A percentile compares a stretch with the other conserved stretches of the same genome.
These are phyloP conservation scores for Channa maculata DNA, from an alignment of 2,113 vertebrate species.

Conservation along the genomic window DNA sequence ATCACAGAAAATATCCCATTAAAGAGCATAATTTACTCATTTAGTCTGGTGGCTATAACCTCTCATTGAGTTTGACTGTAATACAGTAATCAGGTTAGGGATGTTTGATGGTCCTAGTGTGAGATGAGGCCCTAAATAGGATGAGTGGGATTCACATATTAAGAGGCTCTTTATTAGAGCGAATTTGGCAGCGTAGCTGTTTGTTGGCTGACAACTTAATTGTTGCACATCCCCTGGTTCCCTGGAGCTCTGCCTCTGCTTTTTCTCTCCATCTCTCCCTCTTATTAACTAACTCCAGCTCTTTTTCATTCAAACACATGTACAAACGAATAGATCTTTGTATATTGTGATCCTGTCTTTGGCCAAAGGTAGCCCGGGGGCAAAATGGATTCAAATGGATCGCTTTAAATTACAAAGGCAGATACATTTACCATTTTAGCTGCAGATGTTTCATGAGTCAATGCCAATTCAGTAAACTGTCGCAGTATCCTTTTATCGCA, in stretches of 20 bases:
- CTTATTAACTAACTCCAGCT: background rate
- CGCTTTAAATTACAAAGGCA: conserved; percentile 15
- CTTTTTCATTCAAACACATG: conserved; percentile 22
- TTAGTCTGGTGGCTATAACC: conserved; percentile 55
- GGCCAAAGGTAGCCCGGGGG: conserved; percentile 8
- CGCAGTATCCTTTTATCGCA: conserved; percentile 13
- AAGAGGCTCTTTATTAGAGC: conserved; percentile 81
- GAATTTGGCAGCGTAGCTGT: conserved; percentile 63
- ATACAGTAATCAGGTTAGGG: conserved; percentile 74
- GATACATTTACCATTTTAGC: conserved; percentile 14
- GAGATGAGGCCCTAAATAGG: conserved; percentile 74
- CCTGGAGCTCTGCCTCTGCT: conserved; percentile 56
- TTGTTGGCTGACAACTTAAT: conserved; percentile 74
- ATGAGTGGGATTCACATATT: conserved; percentile 78
- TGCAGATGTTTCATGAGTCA: background rate
- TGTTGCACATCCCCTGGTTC: conserved; percentile 69
- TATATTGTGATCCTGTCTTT: background rate
- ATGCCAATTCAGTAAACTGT: conserved; percentile 35
- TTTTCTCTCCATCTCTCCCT: conserved; percentile 16
- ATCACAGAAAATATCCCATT: conserved; percentile 26
- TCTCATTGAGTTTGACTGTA: conserved; percentile 61
- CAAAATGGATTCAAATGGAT: conserved; percentile 26
- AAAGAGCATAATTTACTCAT: conserved; percentile 53
- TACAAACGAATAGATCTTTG: conserved; percentile 25
- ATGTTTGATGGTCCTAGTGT: conserved; percentile 72